Base-by-base conservation (phyloP, 2,797 vertebrate species). In the Lepus townsendii region DNA sequence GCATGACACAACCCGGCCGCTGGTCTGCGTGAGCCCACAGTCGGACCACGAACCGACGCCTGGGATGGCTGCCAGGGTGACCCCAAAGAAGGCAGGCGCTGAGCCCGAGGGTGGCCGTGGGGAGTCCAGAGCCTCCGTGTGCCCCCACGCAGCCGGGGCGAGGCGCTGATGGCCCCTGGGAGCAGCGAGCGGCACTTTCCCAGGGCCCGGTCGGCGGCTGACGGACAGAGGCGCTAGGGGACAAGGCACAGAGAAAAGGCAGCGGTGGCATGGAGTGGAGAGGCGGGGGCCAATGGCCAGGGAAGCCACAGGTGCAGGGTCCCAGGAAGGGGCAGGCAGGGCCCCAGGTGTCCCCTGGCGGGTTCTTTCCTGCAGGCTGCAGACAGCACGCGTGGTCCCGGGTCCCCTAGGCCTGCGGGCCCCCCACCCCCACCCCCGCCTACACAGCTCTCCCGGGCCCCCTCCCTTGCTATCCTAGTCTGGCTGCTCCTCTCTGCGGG, bases 191-290 rank as follows among this genome's bases (percentile, higher is more conserved):
- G 16, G 16, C 16, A 16, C 52, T 54, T 7, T 16, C 9, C 52
- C 16, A 11, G 52, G 52, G 52, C 52, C 52, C 52, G 16, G 52
- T 16, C 12, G 52, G 52, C 16, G 52, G 52, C 52, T 54, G 52
- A 54, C 2, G 35, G 35, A 35, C 35, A 35, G 35, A 35, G 35
- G 35, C 35, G 35, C 35, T 35, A 35, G 35, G 20, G 38, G 7
- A 14, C 14, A 12, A 24, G 30, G 5, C 54, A 1, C 71, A 38
- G 66, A 47, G 57, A 35, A 30, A 27, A 17, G 27, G 50, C 8
- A 26, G 35, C 14, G 27, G 4, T 0, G 47, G 9, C 3, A 6
- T 19, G 24, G 30, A 4, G n/a, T 9, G 50, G 19, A 0, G 30
- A 54, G 62, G 32, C 11, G 38, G 65, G 47, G 7, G 27, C 32